Conservation (phyloP, 2,797 vertebrate genomes). For the Catostomus latipinnis region DNA sequence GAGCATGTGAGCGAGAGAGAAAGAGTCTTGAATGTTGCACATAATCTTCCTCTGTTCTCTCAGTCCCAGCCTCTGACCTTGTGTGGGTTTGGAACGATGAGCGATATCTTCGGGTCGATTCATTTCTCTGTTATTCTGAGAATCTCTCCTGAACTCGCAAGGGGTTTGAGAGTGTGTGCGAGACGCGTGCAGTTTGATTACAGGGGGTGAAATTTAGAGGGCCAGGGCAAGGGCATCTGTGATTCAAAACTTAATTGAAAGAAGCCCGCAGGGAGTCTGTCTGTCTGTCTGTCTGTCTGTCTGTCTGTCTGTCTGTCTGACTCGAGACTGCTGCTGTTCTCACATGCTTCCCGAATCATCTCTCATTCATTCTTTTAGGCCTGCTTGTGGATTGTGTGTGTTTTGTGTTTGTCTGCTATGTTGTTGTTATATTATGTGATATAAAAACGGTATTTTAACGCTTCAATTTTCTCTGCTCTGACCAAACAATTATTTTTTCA, state of each 20-base stretch:
- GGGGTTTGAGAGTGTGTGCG: slow-evolving; percentile 37
- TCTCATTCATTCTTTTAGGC: too few relatives aligned
- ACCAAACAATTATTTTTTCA: background rate
- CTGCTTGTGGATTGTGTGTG: too few relatives aligned
- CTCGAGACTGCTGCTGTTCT: background rate
- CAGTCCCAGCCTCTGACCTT: slow-evolving; percentile 32
- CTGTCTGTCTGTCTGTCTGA: slow-evolving; percentile 3
- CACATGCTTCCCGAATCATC: too few relatives aligned
- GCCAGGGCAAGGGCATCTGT: slow-evolving; percentile 48
- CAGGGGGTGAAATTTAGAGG: slow-evolving; percentile 62
- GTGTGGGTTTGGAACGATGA: slow-evolving; percentile 34
- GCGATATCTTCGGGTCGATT: slow-evolving; percentile 38
- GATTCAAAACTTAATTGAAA: slow-evolving; percentile 3
- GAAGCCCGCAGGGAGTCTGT: background rate
- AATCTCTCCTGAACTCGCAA: slow-evolving; percentile 16
- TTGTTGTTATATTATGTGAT: background rate
- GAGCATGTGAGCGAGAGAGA: too few relatives aligned
- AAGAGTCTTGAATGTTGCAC: background rate
- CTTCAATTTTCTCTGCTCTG: background rate
- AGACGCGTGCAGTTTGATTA: slow-evolving; percentile 41
- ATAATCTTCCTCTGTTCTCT: background rate
- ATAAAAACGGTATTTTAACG: background rate
- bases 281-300: background rate
- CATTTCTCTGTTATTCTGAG: slow-evolving; percentile 46
- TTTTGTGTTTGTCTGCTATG: background rate